phyloP scores from a whole-genome alignment of 2,888 invertebrate genomes.

The Belgica antarctica region DNA sequence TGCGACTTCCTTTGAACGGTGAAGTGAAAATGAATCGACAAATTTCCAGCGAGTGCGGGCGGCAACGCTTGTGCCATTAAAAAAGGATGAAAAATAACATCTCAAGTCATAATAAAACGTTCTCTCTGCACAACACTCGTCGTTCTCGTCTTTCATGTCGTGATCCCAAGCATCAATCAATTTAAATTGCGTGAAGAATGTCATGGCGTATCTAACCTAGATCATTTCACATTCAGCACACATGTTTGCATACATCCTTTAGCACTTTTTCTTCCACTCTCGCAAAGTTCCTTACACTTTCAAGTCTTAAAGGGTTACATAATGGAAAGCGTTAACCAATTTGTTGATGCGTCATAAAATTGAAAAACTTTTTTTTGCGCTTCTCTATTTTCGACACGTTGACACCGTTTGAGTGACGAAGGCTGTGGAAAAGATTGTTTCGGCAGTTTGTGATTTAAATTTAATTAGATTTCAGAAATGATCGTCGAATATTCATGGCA shows the following conservation, averaged over 20 bases:
- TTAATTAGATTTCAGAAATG: background rate
- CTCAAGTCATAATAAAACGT: background rate
- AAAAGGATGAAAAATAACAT: background rate
- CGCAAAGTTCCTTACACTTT: too few relatives aligned
- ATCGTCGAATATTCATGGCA: too few relatives aligned
- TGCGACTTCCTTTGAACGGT: too few relatives aligned
- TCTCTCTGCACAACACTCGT: background rate
- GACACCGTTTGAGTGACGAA: background rate
- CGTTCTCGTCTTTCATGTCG: background rate
- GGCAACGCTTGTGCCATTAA: too few relatives aligned
- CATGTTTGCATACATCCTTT: background rate
- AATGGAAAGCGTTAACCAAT: too few relatives aligned
- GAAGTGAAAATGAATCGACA: too few relatives aligned
- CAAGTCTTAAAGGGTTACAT: too few relatives aligned
- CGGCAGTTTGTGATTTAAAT: background rate
- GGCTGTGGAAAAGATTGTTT: too few relatives aligned
- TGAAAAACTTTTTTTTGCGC: constrained; percentile 1
- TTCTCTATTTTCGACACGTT: background rate
- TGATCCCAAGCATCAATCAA: constrained; percentile 8
- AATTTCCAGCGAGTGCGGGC: too few relatives aligned
- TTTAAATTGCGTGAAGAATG: constrained; percentile 1
- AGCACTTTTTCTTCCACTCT: background rate
- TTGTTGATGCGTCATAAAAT: constrained; percentile 8
- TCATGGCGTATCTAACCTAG: background rate
- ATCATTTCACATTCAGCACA: background rate